Conservation (phyloP, 2,888 invertebrate genomes). For the Cryptocephalus primarius region DNA sequence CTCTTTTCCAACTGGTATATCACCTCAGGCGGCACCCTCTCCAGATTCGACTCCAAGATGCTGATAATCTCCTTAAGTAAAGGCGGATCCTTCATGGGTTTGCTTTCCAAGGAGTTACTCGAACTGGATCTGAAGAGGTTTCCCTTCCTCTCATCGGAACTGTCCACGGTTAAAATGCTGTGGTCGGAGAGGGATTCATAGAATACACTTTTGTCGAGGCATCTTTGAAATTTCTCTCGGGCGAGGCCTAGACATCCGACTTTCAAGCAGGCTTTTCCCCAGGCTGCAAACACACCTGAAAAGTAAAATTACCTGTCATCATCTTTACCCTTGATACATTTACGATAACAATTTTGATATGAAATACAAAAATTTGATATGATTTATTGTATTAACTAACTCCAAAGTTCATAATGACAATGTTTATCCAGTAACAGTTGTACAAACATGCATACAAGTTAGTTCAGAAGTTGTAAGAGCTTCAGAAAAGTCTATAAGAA, state of each 20-base stretch:
- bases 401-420: no score
- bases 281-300: slow-evolving; percentile 70
- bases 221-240: slow-evolving; percentile 59
- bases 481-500: no score
- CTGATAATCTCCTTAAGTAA: slow-evolving; percentile 58
- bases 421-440: no score
- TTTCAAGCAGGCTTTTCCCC: slow-evolving; percentile 75
- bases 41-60: slow-evolving; percentile 53
- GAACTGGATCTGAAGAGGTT: slow-evolving; percentile 11
- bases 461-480: no score
- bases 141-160: slow-evolving; percentile 12
- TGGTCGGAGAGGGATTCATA: slow-evolving; percentile 24
- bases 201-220: slow-evolving; percentile 38
- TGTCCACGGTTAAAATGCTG: slow-evolving; percentile 15
- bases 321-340: no score
- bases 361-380: no score
- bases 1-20: slow-evolving; percentile 22
- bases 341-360: no score
- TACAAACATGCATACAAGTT: no score
- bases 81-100: slow-evolving; percentile 54
- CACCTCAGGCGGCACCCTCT: slow-evolving; percentile 40
- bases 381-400: no score
- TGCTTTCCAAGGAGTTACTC: slow-evolving; percentile 28
- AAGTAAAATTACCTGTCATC: neutral
- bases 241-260: slow-evolving; percentile 71